These are phyloP conservation scores for Takifugu rubripes DNA, from an alignment of 2,797 vertebrate genomes.

Conservation along the genomic window DNA sequence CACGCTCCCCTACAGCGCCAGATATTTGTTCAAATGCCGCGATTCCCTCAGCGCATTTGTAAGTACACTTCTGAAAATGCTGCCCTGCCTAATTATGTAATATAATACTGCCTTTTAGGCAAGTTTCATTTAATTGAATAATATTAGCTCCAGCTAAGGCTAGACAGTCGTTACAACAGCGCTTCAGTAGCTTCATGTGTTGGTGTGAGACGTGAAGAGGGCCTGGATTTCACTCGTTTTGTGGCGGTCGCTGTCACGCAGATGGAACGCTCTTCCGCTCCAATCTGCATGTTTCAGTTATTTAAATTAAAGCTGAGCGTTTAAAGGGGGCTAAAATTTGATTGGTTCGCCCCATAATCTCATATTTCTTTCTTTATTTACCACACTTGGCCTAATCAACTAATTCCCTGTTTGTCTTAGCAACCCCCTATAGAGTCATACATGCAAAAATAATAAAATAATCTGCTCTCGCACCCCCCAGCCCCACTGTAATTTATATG, in stretches of 20 bases:
- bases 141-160: conserved; percentile 84
- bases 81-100: conserved; percentile 98
- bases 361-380: conserved; percentile 74
- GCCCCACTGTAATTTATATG: conserved; percentile 82
- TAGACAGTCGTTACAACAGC: conserved; percentile 64
- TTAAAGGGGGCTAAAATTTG: conserved; percentile 60
- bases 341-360: conserved; percentile 50
- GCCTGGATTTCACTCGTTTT: conserved; percentile 12
- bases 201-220: conserved; percentile 3
- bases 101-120: conserved; percentile 95
- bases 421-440: conserved; percentile 78
- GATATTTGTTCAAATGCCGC: conserved; percentile 99
- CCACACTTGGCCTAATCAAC: conserved; percentile 72
- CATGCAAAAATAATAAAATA: conserved; percentile 84
- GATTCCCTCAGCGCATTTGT: conserved; percentile 97
- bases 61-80: conserved; percentile 95
- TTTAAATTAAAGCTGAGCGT: conserved; percentile 56
- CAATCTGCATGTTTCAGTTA: conserved; percentile 42
- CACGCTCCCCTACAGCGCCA: conserved; percentile 91
- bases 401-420: conserved; percentile 74
- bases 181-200: conserved; percentile 36
- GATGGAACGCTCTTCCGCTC: conserved; percentile 37
- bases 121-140: conserved; percentile 96
- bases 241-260: conserved; percentile 6
- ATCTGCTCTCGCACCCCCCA: conserved; percentile 80